phyloP scores from a whole-genome alignment of 1,140 invertebrate species.

The Heliconius hewitsoni region DNA sequence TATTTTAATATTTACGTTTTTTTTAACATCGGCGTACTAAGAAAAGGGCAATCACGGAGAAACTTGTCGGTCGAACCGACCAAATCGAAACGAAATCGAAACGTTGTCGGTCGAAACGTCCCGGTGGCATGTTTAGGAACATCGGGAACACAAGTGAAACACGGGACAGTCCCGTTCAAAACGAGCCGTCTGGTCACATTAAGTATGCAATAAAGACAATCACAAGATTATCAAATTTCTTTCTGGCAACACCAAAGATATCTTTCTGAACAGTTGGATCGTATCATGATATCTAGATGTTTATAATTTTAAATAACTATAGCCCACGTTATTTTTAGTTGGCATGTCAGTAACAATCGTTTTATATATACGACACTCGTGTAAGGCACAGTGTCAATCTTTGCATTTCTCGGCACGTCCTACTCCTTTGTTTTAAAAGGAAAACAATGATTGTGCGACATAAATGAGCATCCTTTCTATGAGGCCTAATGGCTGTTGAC shows the following conservation, averaged over 20 bases:
- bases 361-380: slow-evolving; percentile 4
- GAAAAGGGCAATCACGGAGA: too few relatives aligned
- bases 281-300: neutral
- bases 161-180: too few relatives aligned
- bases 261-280: neutral
- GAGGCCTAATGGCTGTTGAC: slow-evolving; percentile 16
- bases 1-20: too few relatives aligned
- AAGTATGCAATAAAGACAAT: neutral
- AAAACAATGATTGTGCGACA: slow-evolving; percentile 45
- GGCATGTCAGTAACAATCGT: slow-evolving; percentile 1
- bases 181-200: too few relatives aligned
- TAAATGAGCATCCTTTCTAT: slow-evolving; percentile 44
- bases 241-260: neutral
- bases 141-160: too few relatives aligned
- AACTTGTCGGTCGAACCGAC: too few relatives aligned
- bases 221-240: neutral
- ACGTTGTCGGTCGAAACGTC: too few relatives aligned
- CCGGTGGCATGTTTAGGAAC: too few relatives aligned
- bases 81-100: too few relatives aligned
- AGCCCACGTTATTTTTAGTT: slow-evolving; percentile 8
- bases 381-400: slow-evolving; percentile 22
- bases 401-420: slow-evolving; percentile 40
- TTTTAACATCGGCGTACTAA: too few relatives aligned
- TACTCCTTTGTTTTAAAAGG: slow-evolving; percentile 42
- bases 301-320: neutral